Percentiles rank a stretch among this genome's conserved stretches.
Conservation (phyloP, 2,888 invertebrate genomes). For the Stenotaenia linearis region DNA sequence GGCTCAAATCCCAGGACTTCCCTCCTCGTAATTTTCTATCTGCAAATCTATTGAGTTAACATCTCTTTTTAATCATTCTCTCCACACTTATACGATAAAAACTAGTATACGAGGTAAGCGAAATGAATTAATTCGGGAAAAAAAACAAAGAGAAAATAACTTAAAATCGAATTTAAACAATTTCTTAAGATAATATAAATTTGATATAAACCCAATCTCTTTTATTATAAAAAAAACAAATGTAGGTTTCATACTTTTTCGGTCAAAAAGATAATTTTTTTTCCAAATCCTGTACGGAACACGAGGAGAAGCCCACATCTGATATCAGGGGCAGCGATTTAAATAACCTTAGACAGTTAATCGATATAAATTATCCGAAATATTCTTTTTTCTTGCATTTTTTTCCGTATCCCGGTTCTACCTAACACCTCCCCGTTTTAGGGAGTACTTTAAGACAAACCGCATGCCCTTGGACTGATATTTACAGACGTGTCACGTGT, state of each 20-base stretch:
- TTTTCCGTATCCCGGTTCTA: background rate
- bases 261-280: too few relatives aligned
- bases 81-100: background rate
- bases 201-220: too few relatives aligned
- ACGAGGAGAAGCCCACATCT: background rate
- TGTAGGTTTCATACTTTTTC: too few relatives aligned
- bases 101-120: background rate
- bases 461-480: background rate
- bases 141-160: background rate
- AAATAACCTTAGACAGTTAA: background rate
- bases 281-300: too few relatives aligned
- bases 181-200: too few relatives aligned
- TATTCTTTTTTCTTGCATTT: background rate
- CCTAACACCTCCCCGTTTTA: background rate
- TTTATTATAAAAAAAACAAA: too few relatives aligned
- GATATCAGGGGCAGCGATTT: background rate
- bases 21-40: background rate
- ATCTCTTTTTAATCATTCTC: background rate
- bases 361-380: background rate
- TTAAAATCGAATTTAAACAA: too few relatives aligned
- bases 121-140: background rate
- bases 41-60: background rate
- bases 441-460: background rate
- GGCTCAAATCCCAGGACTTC: background rate
- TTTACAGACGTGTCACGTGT: background rate